A percentile compares a stretch with the other conserved stretches of the same genome.
Evolutionary conservation across 2,113 vertebrate species (phyloP).

Genomic region (Ciconia boyciana): DNA sequence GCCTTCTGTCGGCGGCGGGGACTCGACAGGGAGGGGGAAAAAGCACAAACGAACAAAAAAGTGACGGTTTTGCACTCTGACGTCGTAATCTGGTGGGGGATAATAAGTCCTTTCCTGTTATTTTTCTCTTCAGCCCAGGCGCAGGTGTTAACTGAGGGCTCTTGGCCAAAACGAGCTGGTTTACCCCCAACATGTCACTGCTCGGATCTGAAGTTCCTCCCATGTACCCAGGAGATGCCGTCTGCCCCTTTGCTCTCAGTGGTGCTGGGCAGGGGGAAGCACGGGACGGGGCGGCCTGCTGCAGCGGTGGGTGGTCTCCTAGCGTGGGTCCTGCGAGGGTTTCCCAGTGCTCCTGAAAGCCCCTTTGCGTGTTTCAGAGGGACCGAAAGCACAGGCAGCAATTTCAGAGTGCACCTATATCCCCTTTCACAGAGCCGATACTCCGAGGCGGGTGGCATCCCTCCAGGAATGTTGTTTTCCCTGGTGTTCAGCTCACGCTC

Average conservation of each 20-base stretch:
- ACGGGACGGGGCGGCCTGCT: fast-evolving
- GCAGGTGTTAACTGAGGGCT: fast-evolving
- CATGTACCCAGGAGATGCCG: fast-evolving
- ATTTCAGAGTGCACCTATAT: fast-evolving
- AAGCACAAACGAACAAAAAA: fast-evolving
- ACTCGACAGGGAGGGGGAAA: fast-evolving
- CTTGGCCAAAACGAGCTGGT: background rate
- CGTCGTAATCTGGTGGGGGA: fast-evolving
- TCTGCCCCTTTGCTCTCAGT: fast-evolving
- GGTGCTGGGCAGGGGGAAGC: background rate
- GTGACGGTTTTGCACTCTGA: fast-evolving
- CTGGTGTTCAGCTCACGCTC: background rate
- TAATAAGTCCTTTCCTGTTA: no score
- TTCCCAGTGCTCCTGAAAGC: background rate
- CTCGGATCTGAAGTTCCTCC: background rate
- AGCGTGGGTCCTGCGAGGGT: fast-evolving
- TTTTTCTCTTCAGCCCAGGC: background rate
- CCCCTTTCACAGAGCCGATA: no score
- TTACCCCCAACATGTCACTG: fast-evolving
- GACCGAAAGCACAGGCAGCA: fast-evolving
- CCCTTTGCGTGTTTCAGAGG: background rate
- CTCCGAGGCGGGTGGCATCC: background rate
- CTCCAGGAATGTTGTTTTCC: background rate
- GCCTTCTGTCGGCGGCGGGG: background rate
- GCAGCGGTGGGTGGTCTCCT: no score